A percentile compares a stretch with the other conserved stretches of the same genome.
phyloP scores from a whole-genome alignment of 2,888 invertebrate species.

The Enchytraeus crypticus region DNA sequence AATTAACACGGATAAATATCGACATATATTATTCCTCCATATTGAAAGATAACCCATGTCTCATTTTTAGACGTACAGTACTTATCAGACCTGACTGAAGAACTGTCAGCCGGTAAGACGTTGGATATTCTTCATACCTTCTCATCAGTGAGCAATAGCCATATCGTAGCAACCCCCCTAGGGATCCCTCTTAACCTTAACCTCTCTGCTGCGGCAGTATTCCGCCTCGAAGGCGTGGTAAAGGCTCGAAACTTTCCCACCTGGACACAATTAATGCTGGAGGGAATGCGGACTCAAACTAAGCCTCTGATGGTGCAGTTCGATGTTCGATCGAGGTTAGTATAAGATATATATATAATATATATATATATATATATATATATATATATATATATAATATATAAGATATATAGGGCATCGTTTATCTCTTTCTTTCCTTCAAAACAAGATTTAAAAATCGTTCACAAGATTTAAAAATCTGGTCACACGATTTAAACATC shows the following conservation, averaged over 20 bases:
- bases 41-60: too few species aligned
- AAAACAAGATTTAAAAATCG: too few species aligned
- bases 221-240: neutral
- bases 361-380: too few species aligned
- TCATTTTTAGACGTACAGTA: too few species aligned
- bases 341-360: neutral
- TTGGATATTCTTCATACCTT: neutral
- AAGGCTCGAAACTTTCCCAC: neutral
- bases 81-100: too few species aligned
- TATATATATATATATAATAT: too few species aligned
- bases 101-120: neutral
- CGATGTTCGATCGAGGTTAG: neutral
- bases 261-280: neutral
- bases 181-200: neutral
- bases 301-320: neutral
- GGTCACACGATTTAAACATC: too few species aligned
- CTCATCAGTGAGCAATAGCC: neutral
- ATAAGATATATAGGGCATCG: too few species aligned
- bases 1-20: too few species aligned
- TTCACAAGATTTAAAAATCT: too few species aligned
- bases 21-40: too few species aligned
- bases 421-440: too few species aligned
- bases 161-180: neutral
- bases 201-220: neutral
- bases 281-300: neutral